These are phyloP conservation scores for Phalera bucephala DNA, from an alignment of 2,888 invertebrate genomes.

Conservation along the genomic window DNA sequence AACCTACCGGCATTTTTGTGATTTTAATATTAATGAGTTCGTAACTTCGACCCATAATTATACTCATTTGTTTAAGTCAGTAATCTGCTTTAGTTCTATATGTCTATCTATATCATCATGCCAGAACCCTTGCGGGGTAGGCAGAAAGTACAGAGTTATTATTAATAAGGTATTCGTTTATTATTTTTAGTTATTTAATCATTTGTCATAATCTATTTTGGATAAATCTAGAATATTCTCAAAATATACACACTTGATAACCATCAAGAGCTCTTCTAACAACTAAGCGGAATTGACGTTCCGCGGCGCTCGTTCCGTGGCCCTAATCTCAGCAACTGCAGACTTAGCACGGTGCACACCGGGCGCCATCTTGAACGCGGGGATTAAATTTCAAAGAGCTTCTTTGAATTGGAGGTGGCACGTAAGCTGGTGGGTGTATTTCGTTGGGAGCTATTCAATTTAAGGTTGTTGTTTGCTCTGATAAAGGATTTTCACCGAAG, in stretches of 20 bases:
- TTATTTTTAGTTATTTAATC: too few species aligned
- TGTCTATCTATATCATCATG: too few species aligned
- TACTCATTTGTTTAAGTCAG: too few species aligned
- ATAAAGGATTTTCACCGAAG: neutral
- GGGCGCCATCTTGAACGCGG: conserved; percentile 54
- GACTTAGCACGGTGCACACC: conserved; percentile 40
- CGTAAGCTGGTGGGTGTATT: conserved; percentile 14
- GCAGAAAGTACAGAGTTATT: too few species aligned
- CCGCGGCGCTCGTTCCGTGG: conserved; percentile 40
- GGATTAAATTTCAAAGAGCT: conserved; percentile 62
- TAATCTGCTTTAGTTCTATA: too few species aligned
- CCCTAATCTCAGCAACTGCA: conserved; percentile 42
- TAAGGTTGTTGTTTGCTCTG: neutral
- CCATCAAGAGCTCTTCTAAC: neutral
- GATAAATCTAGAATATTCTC: too few species aligned
- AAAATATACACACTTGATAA: neutral
- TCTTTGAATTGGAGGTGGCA: conserved; percentile 35
- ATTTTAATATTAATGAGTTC: too few species aligned
- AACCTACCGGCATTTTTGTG: too few species aligned
- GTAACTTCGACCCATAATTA: too few species aligned
- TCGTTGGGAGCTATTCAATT: conserved; percentile 15
- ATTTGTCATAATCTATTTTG: too few species aligned
- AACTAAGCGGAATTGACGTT: conserved; percentile 20
- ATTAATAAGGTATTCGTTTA: too few species aligned
- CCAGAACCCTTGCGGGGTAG: too few species aligned